Evolutionary conservation across 2,113 vertebrate species (phyloP), one percentile per base, ranked within the genome.

Genomic region (Pseudopipra pipra): DNA sequence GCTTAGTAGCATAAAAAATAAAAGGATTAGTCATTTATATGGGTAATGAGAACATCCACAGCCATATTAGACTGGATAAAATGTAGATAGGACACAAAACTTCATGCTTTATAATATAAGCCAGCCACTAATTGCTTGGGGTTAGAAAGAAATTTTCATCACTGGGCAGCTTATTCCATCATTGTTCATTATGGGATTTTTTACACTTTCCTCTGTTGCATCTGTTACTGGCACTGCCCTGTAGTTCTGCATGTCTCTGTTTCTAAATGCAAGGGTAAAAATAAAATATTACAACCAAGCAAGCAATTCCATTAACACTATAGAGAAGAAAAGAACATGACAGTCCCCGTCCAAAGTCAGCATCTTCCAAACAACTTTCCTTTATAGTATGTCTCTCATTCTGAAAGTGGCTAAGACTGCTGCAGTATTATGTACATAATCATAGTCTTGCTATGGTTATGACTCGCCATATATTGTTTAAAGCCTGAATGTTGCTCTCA

Each of bases 101-200:
- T 90, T 93, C 70, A 46, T 81, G 85, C 51, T 90, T 94, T 86
- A 77, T 65, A 11, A 76, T 89, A 71, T 67, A 86, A 89, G 44
- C 39, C 56, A 92, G 44, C 14, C 44, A 74, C 91, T 95, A 95
- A 93, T 83, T 93, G 72, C 83, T 96, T 78, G n/a, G 41, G 61
- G 61, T 89, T 92, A 90, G 76, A 91, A 94, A 88, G 79, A 94
- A 67, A 94, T 93, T 87, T 94, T 94, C 68, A 72, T 84, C 72
- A 84, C 56, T 43, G 68, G n/a, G 49, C 47, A 87, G 51, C 72
- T 93, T 94, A 72, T 90, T 92, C 61, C 73, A 81, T 89, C 66
- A 37, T 81, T 92, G 78, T 52, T 87, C 30, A 66, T 90, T 81
- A 92, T 52, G 49, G 28, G 61, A 90, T 89, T 93, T 94, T 95